Evolutionary conservation across 2,113 vertebrate species (phyloP).

Genomic region (Chlorocebus sabaeus): DNA sequence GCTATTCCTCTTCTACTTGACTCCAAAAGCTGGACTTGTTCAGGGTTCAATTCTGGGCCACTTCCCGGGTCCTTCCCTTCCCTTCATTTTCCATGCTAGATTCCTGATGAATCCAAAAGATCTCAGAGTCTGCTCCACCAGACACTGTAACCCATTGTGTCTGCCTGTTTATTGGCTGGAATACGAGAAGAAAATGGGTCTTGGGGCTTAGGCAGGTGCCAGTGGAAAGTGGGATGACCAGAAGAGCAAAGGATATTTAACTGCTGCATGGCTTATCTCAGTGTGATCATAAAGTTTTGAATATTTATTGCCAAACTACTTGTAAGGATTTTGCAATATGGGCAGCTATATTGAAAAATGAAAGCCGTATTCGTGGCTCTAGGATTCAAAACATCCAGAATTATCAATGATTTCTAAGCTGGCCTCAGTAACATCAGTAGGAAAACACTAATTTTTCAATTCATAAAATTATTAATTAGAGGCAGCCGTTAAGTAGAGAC

Average conservation of each 20-base stretch:
- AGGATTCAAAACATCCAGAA: background rate
- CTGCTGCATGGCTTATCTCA: background rate
- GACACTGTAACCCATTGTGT: background rate
- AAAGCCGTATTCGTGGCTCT: background rate
- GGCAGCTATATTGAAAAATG: background rate
- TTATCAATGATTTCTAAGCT: conserved; percentile 12
- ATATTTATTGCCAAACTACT: conserved; percentile 5
- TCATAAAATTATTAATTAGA: conserved; percentile 34
- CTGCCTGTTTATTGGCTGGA: background rate
- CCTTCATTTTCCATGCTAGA: background rate
- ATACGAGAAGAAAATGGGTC: background rate
- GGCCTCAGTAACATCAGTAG: background rate
- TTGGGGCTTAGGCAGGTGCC: background rate
- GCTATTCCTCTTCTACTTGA: background rate
- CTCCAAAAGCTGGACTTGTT: background rate
- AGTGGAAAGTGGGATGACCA: background rate
- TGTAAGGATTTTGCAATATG: background rate
- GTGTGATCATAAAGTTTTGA: background rate
- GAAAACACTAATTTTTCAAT: conserved; percentile 46
- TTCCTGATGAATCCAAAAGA: background rate
- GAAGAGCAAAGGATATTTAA: background rate
- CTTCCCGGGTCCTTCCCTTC: background rate
- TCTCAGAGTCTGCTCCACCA: background rate
- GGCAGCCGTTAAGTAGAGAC: conserved; percentile 17
- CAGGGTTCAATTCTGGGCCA: background rate